Conservation (phyloP, 2,113 vertebrate species). For the Psittacara wagleri region DNA sequence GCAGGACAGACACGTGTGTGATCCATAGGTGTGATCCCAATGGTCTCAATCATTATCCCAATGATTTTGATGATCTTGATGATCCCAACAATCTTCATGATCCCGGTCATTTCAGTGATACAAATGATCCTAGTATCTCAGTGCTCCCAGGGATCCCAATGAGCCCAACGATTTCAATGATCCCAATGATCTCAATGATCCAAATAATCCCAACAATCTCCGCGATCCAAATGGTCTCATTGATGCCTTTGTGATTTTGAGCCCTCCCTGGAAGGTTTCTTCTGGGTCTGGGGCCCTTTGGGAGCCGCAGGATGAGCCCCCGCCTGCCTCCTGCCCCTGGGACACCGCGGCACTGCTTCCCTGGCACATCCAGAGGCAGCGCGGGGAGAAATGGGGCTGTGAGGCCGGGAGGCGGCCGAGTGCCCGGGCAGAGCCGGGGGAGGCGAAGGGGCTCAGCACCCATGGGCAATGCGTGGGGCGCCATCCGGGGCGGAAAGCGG, state of each 20-base stretch:
- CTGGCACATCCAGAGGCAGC: background rate
- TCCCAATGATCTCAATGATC: background rate
- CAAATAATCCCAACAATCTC: rapidly evolving
- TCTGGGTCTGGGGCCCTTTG: background rate
- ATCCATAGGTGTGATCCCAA: background rate
- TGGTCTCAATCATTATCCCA: background rate
- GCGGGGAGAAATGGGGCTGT: too few relatives aligned
- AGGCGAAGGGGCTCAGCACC: too few relatives aligned
- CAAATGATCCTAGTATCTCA: too few relatives aligned
- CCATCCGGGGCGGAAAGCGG: too few relatives aligned
- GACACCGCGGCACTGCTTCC: too few relatives aligned
- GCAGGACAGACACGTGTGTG: background rate
- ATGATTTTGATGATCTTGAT: rapidly evolving
- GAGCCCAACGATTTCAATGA: rapidly evolving
- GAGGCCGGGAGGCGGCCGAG: too few relatives aligned
- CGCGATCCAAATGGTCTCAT: rapidly evolving
- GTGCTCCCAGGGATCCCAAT: rapidly evolving
- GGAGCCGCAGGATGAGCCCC: background rate
- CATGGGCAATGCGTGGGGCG: too few relatives aligned
- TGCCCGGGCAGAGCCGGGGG: too few relatives aligned
- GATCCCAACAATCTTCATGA: too few relatives aligned
- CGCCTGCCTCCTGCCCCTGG: too few relatives aligned
- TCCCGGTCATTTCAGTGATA: background rate
- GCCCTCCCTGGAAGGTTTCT: background rate
- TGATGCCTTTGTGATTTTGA: background rate